Base-by-base conservation (phyloP, 2,888 invertebrate species). In the Dyspetes luteomarginatus region DNA sequence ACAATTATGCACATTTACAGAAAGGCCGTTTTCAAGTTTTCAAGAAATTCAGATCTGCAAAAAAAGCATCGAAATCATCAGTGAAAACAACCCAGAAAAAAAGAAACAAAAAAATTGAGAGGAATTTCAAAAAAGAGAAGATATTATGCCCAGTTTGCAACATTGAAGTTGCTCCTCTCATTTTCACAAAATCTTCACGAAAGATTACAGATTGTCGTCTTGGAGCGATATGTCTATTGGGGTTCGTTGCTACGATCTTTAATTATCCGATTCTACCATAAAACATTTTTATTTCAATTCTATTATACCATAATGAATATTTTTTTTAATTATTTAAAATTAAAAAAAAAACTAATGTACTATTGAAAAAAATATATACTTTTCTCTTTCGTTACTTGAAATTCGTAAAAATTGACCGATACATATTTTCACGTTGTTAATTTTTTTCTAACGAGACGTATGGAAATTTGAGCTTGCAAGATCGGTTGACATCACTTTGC, bases 131-230 rank as follows among this genome's bases (percentile, higher is more conserved):
- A 12, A 4, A 60, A 4, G 50, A 74, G 41, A 83, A 67, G 15
- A 43, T 82, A 12, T 52, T 77, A 4, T 85, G 84, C 56, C 85
- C 84, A 48, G 77, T 62, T 24, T 86, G 85, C 73, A 82, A 74
- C 62, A 67, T 82, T 19, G 77, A 84, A 60, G 62, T 77, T 17
- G 55, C 71, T 36, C 85, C 82, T 19, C 62, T 84, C 72, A 64
- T 83, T 41, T 60, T 82, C 56, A 41, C 64, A 36, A 41, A 58
- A 22, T 22, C 43, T 58, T 56, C 56, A 19, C 76, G 78, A 24
- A 77, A 81, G 62, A 83, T 81, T 24, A 48, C 60, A 9, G 81
- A 72, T 26, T 79, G 80, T 26, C 79, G 69, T 28, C 60, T 83
- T 17, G 68, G 75, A 19, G 82, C 81, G 19, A 58, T 83, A 43